Base-by-base conservation (phyloP, 2,113 vertebrate genomes). In the Meleagris gallopavo region DNA sequence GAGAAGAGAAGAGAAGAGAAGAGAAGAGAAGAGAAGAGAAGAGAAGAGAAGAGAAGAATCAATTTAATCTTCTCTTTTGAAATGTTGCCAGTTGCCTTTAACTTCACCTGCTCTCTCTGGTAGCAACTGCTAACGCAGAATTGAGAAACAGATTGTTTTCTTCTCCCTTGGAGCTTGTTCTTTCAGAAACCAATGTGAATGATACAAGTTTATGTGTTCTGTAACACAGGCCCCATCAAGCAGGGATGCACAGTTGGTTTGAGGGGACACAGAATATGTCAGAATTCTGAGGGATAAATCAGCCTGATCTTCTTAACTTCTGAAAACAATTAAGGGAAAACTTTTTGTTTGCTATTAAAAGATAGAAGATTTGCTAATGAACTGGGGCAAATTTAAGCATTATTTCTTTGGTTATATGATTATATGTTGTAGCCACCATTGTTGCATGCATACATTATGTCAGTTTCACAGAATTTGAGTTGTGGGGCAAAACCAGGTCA, bases 191-290 rank as follows among this genome's bases (percentile, higher is more conserved):
- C 16, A 32, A 17, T 38, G 29, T 41, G n/a, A 75, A 52, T 72
- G 1, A 36, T 36, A 13, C 0, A 32, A 45, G 6, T 57, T 87
- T 73, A 25, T 0, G 0, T 25, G 22, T 29, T 61, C 25, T 43
- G n/a, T 80, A 57, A 27, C 43, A 27, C 16, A 73, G 24, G 4
- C 60, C 22, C 40, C 34, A 11, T 50, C 41, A 69, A 69, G 38
- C 2, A 46, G 6, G 20, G 18, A 40, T 69, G 15, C 11, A 19
- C 30, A 21, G 66, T 90, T 4, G 1, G 3, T 22, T 36, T 60
- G 55, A 71, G 65, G 6, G 50, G 16, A 17, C 3, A 71, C 46
- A 60, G 45, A n/a, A 50, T 69, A 18, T 69, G 73, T 83, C 57
- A 83, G 32, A 80, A 62, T 52, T 62, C 36, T 73, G 38, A 34